A percentile compares a stretch with the other conserved stretches of the same genome.
These are phyloP conservation scores for Drosophila greeni DNA, from an alignment of 2,888 invertebrate genomes.

Conservation along the genomic window DNA sequence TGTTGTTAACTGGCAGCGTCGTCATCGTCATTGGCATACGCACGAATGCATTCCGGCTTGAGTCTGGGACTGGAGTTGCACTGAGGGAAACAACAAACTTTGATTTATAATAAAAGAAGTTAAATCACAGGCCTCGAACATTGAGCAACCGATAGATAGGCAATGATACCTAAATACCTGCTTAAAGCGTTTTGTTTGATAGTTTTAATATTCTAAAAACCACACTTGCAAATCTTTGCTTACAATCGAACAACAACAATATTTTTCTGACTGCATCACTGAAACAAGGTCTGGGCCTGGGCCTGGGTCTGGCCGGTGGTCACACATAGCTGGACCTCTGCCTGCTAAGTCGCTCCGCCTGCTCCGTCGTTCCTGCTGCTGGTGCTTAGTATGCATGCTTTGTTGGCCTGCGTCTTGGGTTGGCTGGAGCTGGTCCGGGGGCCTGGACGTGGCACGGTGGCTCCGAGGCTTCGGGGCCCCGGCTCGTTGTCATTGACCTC, in stretches of 20 bases:
- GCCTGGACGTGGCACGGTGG: conserved; percentile 16
- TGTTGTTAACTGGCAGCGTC: conserved; percentile 66
- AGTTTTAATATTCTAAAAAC: not conserved
- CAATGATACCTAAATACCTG: not conserved
- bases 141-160: no score
- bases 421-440: conserved; percentile 34
- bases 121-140: no score
- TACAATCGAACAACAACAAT: no score
- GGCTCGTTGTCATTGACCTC: conserved; percentile 65
- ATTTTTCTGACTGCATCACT: conserved; percentile 8
- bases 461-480: conserved; percentile 28
- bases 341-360: not conserved
- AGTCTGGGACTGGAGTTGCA: conserved; percentile 7
- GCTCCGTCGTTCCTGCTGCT: conserved; percentile 6
- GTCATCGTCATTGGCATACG: conserved; percentile 66
- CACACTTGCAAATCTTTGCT: not conserved
- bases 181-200: not conserved
- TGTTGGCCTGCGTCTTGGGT: conserved; percentile 52
- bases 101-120: no score
- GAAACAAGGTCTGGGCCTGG: conserved; percentile 4
- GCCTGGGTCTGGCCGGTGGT: conserved; percentile 41
- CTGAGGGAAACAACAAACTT: not conserved
- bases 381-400: conserved; percentile 68
- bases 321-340: conserved; percentile 53
- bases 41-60: conserved; percentile 58